Evolutionary conservation across 2,797 vertebrate species (phyloP).

Genomic region (Pristis pectinata): DNA sequence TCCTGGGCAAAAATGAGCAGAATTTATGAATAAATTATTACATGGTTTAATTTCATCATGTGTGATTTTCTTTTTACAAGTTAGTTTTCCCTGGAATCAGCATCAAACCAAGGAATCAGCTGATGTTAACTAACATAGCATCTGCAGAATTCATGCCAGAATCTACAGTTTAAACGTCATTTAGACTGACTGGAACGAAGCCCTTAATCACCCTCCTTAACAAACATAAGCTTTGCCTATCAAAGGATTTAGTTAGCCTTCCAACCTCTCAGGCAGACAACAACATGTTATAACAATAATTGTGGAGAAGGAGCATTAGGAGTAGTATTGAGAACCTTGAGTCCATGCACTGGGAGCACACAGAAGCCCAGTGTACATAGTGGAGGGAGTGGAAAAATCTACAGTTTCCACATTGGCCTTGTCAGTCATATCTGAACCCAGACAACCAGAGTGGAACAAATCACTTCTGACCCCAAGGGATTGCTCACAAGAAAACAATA

Average conservation of each 20-base stretch:
- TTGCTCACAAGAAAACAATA: no score
- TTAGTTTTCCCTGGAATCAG: neutral
- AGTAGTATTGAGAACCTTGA: no score
- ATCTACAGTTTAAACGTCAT: neutral
- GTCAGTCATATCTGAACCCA: no score
- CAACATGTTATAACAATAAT: neutral
- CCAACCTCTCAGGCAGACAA: neutral
- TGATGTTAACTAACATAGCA: neutral
- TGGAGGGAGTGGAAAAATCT: no score
- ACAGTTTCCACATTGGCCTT: no score
- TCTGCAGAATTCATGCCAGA: neutral
- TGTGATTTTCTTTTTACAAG: neutral
- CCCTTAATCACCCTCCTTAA: neutral
- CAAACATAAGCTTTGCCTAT: neutral
- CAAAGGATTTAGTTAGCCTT: neutral
- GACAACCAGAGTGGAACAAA: no score
- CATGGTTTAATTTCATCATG: neutral
- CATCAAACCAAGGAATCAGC: neutral
- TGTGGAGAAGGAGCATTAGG: no score
- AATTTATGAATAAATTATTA: neutral
- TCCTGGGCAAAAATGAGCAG: neutral
- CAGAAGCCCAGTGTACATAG: no score
- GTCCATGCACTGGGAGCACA: no score
- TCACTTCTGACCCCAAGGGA: no score
- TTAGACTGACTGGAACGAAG: neutral